Evolutionary conservation across 2,797 vertebrate species (phyloP), one percentile per base, ranked within the genome.

Genomic region (Aselliscus stoliczkanus): DNA sequence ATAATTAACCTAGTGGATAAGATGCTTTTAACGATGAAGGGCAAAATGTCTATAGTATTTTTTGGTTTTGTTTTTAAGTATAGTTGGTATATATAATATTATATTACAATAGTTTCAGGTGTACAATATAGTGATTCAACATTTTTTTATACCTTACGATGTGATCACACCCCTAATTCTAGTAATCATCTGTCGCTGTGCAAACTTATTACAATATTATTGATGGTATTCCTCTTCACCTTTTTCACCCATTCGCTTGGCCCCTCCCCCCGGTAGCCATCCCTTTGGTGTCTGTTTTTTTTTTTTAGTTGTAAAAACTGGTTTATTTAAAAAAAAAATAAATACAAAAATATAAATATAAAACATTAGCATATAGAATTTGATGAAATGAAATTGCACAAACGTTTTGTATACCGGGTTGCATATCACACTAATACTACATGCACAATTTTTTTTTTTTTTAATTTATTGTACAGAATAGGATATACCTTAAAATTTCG

Each of bases 301-400:
- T 42, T n/a, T n/a, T n/a, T n/a, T 99, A 98, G 98, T 98, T 99
- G 98, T 98, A 99, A 99, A 99, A 99, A 98, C 98, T 97, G 98
- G 98, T 99, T 99, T 99, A 99, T 98, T 99, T 99, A 99, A 99
- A 99, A 14, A 99, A 99, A 99, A 99, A 99, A 99, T 99, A 99
- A 99, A 99, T 99, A 99, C 99, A 99, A 99, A 99, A 99, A 99
- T 99, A 99, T 99, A 99, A 99, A 99, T 99, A 99, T 99, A 99
- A 99, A 99, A 99, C 99, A 99, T 99, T 98, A 98, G 98, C 98
- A 98, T 98, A 98, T 98, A 99, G 98, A 98, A 98, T 99, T 98
- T 98, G 98, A 98, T 99, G 98, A 98, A 99, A 99, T 99, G 98
- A 98, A 98, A 97, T 98, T 98, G 98, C 98, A 99, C 98, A 98